Evolutionary conservation across 2,888 invertebrate species (phyloP).

Genomic region (Dermolepida albohirtum): DNA sequence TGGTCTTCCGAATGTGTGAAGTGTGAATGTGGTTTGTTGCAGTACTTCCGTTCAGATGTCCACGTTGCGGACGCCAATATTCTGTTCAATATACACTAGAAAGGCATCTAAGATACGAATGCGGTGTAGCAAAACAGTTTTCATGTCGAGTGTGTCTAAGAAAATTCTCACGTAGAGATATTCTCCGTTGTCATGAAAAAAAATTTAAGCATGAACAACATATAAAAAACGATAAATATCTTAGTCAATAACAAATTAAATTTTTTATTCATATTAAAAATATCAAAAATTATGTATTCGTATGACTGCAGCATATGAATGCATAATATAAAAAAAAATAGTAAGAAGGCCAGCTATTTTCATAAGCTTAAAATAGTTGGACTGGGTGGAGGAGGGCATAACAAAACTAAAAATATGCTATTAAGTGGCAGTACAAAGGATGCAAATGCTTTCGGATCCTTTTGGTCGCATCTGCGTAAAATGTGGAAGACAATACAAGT

Average conservation of each 20-base stretch:
- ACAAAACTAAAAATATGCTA: conserved; percentile 25
- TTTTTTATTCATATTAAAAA: conserved; percentile 2
- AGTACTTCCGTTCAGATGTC: conserved; percentile 65
- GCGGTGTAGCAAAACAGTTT: conserved; percentile 68
- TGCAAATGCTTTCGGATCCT: conserved; percentile 26
- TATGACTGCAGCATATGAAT: conserved; percentile 45
- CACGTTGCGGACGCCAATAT: conserved; percentile 71
- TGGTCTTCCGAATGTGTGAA: conserved; percentile 48
- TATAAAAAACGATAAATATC: conserved; percentile 10
- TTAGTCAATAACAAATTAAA: neutral
- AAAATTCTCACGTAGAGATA: conserved; percentile 63
- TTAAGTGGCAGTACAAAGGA: conserved; percentile 24
- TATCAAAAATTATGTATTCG: conserved; percentile 17
- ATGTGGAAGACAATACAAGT: conserved; percentile 62
- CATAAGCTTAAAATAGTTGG: conserved; percentile 51
- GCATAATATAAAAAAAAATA: conserved; percentile 37
- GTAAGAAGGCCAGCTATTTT: conserved; percentile 58
- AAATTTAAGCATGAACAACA: conserved; percentile 52
- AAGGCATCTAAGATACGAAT: conserved; percentile 71
- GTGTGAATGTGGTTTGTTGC: conserved; percentile 56
- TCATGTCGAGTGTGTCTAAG: conserved; percentile 62
- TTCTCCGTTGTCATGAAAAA: conserved; percentile 59
- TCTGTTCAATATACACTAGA: conserved; percentile 71
- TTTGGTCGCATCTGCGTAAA: conserved; percentile 55
- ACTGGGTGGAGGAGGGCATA: conserved; percentile 61